Conservation (phyloP, 2,888 invertebrate species). For the Eulithis prunata region DNA sequence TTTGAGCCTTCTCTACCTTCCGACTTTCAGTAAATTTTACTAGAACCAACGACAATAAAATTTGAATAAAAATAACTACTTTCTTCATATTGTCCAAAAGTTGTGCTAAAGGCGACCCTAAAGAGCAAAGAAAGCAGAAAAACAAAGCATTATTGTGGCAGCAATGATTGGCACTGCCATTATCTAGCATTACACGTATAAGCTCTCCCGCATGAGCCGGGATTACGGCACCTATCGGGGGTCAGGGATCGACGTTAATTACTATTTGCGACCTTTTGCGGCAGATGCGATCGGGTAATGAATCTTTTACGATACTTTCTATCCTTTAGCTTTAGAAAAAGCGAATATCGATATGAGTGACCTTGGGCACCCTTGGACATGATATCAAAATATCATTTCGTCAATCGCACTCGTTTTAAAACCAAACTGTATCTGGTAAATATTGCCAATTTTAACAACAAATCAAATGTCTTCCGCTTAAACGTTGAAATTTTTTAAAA, state of each 20-base stretch:
- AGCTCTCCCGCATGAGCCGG: constrained; percentile 61
- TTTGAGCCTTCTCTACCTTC: too few relatives aligned
- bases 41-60: too few relatives aligned
- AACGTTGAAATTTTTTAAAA: too few relatives aligned
- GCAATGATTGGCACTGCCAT: constrained; percentile 69
- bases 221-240: constrained; percentile 51
- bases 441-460: too few relatives aligned
- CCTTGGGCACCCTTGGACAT: too few relatives aligned
- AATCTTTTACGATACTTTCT: neutral
- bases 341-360: too few relatives aligned
- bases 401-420: neutral
- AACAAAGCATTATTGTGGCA: constrained; percentile 37
- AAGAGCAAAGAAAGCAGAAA: constrained; percentile 36
- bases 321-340: too few relatives aligned
- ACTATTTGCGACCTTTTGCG: constrained; percentile 30
- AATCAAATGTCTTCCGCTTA: too few relatives aligned
- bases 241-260: constrained; percentile 40
- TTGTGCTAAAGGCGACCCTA: neutral
- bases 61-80: too few relatives aligned
- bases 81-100: neutral
- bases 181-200: constrained; percentile 64
- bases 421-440: too few relatives aligned
- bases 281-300: neutral
- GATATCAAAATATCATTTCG: too few relatives aligned
- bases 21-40: too few relatives aligned